A percentile compares a stretch with the other conserved stretches of the same genome.
These are phyloP conservation scores for Calonectris borealis DNA, from an alignment of 2,113 vertebrate species.

Conservation along the genomic window DNA sequence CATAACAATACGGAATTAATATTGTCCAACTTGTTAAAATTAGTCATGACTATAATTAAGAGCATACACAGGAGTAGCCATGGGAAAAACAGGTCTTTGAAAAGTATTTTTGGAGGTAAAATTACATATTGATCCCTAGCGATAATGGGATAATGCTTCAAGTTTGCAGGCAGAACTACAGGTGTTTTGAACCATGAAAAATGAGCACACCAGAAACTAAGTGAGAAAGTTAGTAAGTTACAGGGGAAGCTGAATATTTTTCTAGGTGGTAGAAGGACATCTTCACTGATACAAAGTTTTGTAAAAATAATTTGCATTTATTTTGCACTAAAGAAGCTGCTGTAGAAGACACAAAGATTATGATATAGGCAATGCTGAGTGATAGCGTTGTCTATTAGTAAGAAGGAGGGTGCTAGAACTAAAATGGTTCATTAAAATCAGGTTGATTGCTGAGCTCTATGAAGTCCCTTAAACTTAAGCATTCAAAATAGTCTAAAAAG, in stretches of 20 bases:
- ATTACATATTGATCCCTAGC: constrained; percentile 38
- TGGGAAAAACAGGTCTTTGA: constrained; percentile 17
- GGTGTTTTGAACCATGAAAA: constrained; percentile 29
- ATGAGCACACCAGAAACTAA: constrained; percentile 4
- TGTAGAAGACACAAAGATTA: neutral
- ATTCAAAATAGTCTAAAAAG: neutral
- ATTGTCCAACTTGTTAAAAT: constrained; percentile 28
- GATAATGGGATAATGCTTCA: constrained; percentile 47
- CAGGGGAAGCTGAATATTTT: neutral
- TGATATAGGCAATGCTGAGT: neutral
- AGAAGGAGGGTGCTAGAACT: neutral
- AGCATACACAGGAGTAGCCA: neutral
- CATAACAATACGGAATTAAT: neutral
- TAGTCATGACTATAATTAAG: constrained; percentile 38
- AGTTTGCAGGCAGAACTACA: neutral
- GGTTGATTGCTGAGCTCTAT: neutral
- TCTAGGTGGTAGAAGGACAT: neutral
- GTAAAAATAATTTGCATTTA: neutral
- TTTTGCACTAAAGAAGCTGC: neutral
- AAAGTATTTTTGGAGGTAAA: constrained; percentile 40
- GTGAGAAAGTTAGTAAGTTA: neutral
- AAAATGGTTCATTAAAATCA: neutral
- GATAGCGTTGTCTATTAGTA: neutral
- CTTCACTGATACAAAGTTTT: neutral
- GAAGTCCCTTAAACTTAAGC: neutral